Evolutionary conservation across 35 echinoderm and acorn worm species (phyloP), one percentile per base, ranked within the genome.

Genomic region (Anneissia japonica): DNA sequence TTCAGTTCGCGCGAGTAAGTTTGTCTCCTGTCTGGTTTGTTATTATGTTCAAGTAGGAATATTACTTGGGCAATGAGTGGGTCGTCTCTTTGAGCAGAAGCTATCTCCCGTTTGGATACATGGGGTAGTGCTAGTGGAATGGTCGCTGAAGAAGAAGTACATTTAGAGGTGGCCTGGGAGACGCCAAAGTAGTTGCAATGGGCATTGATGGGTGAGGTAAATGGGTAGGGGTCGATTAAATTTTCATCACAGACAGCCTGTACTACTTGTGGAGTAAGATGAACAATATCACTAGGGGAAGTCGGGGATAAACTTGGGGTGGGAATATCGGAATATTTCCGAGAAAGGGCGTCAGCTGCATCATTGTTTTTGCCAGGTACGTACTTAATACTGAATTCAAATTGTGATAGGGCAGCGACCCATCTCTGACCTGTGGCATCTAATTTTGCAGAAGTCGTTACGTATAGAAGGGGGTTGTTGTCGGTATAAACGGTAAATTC

Each of bases 401-500:
- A 93, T 32, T 80, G 33, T 2, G 91, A 38, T 6, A 88, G 72
- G 30, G 78, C 85, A 39, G 51, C 79, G 13, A 92, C 37, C 86
- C 91, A 92, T 0, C 91, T 56, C 26, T 92, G 91, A 31, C 85
- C 34, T 33, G 73, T 40, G 9, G 91, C 81, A 39, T 92, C 90
- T 31, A 88, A 72, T 31, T 92, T 92, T 11, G 85, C 90, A 30
- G 84, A 34, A 0, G 76, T 46, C 46, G 76, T 35, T 3, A 92
- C 90, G 77, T 92, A 92, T 34, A 77, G 77, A 2, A 92, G 43
- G 34, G 85, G 90, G 77, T 92, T 88, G 43, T 75, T 92, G 46
- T 92, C 83, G 37, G 64, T 86, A 28, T 51, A 38, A 26, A 75
- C 84, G 31, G 46, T 79, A 38, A 91, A 41, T n/a, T 74, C 0